Conservation (phyloP, 53 echinoderm and acorn worm genomes). For the Zoroaster sp. region DNA sequence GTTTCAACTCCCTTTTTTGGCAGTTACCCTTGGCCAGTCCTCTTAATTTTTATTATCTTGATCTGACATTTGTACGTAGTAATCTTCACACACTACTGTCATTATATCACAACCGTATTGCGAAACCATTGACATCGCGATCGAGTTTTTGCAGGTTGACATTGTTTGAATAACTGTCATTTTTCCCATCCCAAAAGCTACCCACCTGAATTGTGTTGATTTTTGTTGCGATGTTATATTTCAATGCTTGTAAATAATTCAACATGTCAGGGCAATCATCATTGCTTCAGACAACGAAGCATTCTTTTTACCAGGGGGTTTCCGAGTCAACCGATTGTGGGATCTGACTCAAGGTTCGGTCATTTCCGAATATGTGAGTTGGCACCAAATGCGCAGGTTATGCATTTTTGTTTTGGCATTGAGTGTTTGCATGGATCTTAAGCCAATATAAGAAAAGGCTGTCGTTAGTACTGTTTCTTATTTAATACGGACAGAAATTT, state of each 20-base stretch:
- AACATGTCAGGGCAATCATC: not conserved
- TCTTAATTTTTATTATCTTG: too few species aligned
- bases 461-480: too few species aligned
- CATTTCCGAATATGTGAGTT: constrained; percentile 19
- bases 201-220: not conserved
- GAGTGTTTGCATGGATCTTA: too few species aligned
- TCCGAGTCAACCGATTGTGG: not conserved
- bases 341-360: constrained; percentile 22
- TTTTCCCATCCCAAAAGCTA: not conserved
- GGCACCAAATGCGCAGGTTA: not conserved
- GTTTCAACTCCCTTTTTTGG: too few species aligned
- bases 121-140: not conserved
- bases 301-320: not conserved
- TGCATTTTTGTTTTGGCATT: not conserved
- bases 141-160: not conserved
- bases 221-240: not conserved
- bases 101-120: too few species aligned
- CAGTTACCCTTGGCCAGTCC: too few species aligned
- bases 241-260: not conserved
- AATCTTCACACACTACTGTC: too few species aligned
- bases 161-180: not conserved
- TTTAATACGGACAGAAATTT: too few species aligned
- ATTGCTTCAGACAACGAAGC: constrained; percentile 10
- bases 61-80: too few species aligned
- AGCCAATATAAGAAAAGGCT: too few species aligned